Percentiles rank a stretch among this genome's conserved stretches.
Evolutionary conservation across 2,888 invertebrate species (phyloP).

Genomic region (Thalpophila matura): DNA sequence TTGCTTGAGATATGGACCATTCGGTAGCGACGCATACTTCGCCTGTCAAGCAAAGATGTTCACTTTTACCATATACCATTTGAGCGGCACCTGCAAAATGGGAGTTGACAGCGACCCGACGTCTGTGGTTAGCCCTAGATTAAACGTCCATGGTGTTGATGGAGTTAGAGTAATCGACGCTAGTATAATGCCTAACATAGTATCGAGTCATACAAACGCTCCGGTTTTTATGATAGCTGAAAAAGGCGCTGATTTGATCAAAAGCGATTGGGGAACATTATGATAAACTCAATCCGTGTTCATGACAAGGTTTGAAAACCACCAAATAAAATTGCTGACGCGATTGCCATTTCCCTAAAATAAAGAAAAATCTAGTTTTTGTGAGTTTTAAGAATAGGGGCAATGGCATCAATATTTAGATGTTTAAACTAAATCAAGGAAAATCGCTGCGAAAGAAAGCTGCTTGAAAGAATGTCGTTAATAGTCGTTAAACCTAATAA

Average conservation of each 20-base stretch:
- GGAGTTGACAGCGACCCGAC: slow-evolving; percentile 89
- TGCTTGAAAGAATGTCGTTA: no score
- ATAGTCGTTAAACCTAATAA: no score
- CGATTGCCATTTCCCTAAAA: no score
- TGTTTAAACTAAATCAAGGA: no score
- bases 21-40: slow-evolving; percentile 93
- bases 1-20: slow-evolving; percentile 89
- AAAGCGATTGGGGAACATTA: slow-evolving; percentile 86
- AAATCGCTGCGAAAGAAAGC: no score
- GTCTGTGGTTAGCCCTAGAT: slow-evolving; percentile 92
- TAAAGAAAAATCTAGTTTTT: no score
- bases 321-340: no score
- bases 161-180: slow-evolving; percentile 94
- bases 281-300: slow-evolving; percentile 28
- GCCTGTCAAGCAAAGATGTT: slow-evolving; percentile 92
- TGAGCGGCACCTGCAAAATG: slow-evolving; percentile 93
- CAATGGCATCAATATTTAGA: no score
- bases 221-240: slow-evolving; percentile 96
- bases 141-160: slow-evolving; percentile 92
- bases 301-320: background rate
- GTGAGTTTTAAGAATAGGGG: no score
- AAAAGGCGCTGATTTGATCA: slow-evolving; percentile 94
- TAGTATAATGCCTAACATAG: slow-evolving; percentile 94
- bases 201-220: slow-evolving; percentile 94
- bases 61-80: slow-evolving; percentile 93